These are phyloP conservation scores for Drosophila sturtevanti DNA, from an alignment of 1,140 invertebrate species.

Conservation along the genomic window DNA sequence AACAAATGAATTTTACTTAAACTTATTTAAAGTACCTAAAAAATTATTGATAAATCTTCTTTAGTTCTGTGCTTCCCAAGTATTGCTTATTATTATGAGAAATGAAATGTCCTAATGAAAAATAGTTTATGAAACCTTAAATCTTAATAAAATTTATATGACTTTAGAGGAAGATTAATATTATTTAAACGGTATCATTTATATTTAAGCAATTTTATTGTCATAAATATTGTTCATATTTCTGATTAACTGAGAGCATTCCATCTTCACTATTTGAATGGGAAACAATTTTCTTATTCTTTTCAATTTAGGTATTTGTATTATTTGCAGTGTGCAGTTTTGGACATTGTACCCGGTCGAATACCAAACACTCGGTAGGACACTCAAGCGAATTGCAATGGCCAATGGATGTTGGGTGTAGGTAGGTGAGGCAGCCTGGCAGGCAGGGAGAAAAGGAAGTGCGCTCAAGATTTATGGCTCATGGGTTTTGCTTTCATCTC, in stretches of 20 bases:
- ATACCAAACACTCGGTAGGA: slow-evolving; percentile 62
- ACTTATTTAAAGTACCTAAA: too few relatives aligned
- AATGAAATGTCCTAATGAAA: too few relatives aligned
- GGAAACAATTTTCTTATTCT: slow-evolving; percentile 30
- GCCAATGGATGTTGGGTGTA: slow-evolving; percentile 5
- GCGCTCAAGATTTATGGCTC: slow-evolving; percentile 75
- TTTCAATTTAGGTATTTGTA: slow-evolving; percentile 31
- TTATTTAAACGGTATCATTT: too few relatives aligned
- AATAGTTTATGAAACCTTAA: too few relatives aligned
- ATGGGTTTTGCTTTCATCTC: slow-evolving; percentile 26
- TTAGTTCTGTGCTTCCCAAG: too few relatives aligned
- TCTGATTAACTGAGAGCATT: neutral
- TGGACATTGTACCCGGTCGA: slow-evolving; percentile 59
- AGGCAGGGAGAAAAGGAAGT: slow-evolving; percentile 40
- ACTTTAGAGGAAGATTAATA: too few relatives aligned
- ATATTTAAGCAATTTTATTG: too few relatives aligned
- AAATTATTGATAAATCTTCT: too few relatives aligned
- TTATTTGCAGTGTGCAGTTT: slow-evolving; percentile 71
- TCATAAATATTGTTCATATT: neutral
- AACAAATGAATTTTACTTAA: too few relatives aligned
- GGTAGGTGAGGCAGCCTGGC: slow-evolving; percentile 1
- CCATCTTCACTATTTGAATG: neutral
- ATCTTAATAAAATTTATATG: too few relatives aligned
- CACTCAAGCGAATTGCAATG: slow-evolving; percentile 70
- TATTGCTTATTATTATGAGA: too few relatives aligned